These are phyloP conservation scores for Galago senegalensis DNA, from an alignment of 2,797 vertebrate genomes.

Conservation along the genomic window DNA sequence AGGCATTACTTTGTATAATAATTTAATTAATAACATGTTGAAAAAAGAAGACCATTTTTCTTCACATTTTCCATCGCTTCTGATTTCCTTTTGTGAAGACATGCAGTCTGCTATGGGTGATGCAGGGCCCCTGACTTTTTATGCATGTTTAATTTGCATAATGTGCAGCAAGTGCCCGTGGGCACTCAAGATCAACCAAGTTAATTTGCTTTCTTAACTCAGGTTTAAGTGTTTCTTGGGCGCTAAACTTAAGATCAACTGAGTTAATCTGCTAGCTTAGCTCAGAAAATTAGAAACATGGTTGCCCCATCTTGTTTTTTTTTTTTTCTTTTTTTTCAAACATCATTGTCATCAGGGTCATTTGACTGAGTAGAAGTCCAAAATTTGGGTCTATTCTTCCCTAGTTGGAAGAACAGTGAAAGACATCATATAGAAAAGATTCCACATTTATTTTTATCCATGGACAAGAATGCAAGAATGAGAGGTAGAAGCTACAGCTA, in stretches of 20 bases:
- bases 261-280: conserved; percentile 64
- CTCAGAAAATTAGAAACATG: conserved; percentile 53
- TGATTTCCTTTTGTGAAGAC: conserved; percentile 59
- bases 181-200: conserved; percentile 53
- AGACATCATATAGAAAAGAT: background rate
- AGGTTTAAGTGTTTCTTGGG: conserved; percentile 43
- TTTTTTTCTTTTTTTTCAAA: background rate
- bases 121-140: background rate
- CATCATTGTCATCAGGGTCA: background rate
- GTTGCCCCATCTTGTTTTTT: background rate
- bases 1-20: conserved; percentile 64
- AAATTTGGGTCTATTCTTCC: background rate
- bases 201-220: conserved; percentile 74
- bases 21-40: conserved; percentile 80
- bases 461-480: background rate
- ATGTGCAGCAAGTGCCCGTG: background rate
- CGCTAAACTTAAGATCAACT: conserved; percentile 67
- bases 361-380: background rate
- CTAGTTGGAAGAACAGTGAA: background rate
- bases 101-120: background rate
- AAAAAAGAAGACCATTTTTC: conserved; percentile 63
- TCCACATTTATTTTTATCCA: background rate
- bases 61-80: conserved; percentile 55
- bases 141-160: conserved; percentile 62
- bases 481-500: background rate